Percentiles rank a stretch among this genome's conserved stretches.
Conservation (phyloP, 2,888 invertebrate genomes). For the Periphyllus acericola region DNA sequence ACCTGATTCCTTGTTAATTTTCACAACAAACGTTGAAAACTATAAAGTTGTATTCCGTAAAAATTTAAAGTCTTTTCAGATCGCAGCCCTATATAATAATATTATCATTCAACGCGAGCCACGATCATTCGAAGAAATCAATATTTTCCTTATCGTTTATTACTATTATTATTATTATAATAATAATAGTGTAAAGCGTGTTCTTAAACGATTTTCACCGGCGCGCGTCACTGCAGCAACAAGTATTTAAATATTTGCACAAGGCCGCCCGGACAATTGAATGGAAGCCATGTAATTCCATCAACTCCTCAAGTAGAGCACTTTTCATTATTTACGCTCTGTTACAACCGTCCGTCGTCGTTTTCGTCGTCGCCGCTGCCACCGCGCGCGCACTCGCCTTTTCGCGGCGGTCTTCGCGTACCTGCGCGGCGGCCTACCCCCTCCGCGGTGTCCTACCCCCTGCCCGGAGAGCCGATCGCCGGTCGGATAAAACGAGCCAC, state of each 20-base stretch:
- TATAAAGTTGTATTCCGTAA: too few relatives aligned
- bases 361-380: not conserved
- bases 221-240: not conserved
- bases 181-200: not conserved
- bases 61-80: too few relatives aligned
- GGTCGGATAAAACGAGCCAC: constrained; percentile 55
- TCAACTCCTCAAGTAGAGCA: constrained; percentile 30
- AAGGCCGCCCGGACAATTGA: constrained; percentile 19
- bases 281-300: not conserved
- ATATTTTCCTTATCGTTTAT: not conserved
- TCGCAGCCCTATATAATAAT: too few relatives aligned
- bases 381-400: not conserved
- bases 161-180: not conserved
- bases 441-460: not conserved
- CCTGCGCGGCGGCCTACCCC: not conserved
- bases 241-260: not conserved
- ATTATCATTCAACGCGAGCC: too few relatives aligned
- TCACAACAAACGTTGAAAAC: too few relatives aligned
- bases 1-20: too few relatives aligned
- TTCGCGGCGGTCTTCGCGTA: not conserved
- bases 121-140: too few relatives aligned
- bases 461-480: not conserved
- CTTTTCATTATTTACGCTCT: constrained; percentile 53
- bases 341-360: constrained; percentile 1
- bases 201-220: too few relatives aligned